phyloP scores from a whole-genome alignment of 2,113 vertebrate species.

The Myrmecophaga tridactyla region DNA sequence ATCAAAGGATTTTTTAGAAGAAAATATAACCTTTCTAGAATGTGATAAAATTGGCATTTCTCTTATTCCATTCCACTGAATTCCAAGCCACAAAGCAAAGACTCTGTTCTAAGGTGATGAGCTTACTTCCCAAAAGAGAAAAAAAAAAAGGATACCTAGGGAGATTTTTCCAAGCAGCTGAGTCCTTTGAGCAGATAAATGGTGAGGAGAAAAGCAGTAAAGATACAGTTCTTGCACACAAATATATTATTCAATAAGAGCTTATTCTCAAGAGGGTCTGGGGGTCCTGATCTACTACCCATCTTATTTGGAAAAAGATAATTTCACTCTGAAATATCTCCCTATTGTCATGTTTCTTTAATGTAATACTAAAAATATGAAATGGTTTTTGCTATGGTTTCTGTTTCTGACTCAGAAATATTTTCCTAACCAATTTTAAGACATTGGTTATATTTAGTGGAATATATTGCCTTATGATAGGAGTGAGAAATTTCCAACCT shows the following conservation, averaged over 20 bases:
- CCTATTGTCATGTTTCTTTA: neutral
- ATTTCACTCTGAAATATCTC: neutral
- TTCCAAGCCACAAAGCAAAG: neutral
- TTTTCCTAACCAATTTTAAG: neutral
- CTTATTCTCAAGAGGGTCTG: neutral
- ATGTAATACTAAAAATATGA: neutral
- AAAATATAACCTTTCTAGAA: neutral
- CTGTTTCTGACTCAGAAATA: slow-evolving; percentile 8
- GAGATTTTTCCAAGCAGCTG: neutral
- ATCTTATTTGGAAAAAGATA: neutral
- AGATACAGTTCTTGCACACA: neutral
- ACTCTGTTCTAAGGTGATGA: neutral
- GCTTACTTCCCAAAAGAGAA: neutral
- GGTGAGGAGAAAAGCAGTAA: neutral
- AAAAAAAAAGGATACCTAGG: neutral
- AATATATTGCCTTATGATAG: neutral
- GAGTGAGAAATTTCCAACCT: neutral
- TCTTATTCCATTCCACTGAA: neutral
- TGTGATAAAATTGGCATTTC: neutral
- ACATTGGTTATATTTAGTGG: neutral
- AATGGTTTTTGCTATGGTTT: neutral
- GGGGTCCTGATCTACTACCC: neutral
- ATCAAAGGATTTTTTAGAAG: neutral
- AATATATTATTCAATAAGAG: neutral
- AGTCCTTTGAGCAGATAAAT: neutral